Conservation (phyloP, 2,113 vertebrate genomes). For the Bungarus multicinctus region DNA sequence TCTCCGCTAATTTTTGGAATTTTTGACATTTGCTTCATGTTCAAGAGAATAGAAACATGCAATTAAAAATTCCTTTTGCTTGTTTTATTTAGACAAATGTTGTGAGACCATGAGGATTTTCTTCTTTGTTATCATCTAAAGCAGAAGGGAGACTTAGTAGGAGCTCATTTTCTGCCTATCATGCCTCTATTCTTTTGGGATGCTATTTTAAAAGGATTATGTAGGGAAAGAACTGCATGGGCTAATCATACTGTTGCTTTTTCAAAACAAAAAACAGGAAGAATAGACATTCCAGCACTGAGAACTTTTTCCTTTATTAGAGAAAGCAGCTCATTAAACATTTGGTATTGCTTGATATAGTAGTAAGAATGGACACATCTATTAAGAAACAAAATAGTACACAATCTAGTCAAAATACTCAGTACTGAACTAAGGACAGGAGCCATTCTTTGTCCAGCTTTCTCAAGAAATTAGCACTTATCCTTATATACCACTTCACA, state of each 20-base stretch:
- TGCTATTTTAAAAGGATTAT: not conserved
- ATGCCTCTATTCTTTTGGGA: too few species aligned
- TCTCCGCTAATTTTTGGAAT: conserved; percentile 36
- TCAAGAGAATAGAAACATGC: conserved; percentile 18
- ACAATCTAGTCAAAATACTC: not conserved
- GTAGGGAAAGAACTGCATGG: not conserved
- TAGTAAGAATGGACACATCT: not conserved
- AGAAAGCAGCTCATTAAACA: not conserved
- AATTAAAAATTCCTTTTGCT: conserved; percentile 22
- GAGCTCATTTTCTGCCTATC: not conserved
- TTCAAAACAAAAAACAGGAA: not conserved
- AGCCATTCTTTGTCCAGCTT: not conserved
- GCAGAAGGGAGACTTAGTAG: not conserved
- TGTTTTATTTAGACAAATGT: not conserved
- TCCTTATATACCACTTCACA: too few species aligned
- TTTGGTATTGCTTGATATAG: not conserved
- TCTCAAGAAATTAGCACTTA: not conserved
- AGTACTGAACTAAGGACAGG: not conserved
- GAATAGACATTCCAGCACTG: not conserved
- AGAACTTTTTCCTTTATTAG: not conserved
- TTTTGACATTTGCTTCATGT: conserved; percentile 46
- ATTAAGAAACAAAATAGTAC: not conserved
- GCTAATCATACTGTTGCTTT: not conserved
- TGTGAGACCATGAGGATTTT: not conserved
- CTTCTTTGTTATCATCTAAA: not conserved